Percentiles rank a stretch among this genome's conserved stretches.
Evolutionary conservation across 2,888 invertebrate species (phyloP).

Genomic region (Eilema caniola): DNA sequence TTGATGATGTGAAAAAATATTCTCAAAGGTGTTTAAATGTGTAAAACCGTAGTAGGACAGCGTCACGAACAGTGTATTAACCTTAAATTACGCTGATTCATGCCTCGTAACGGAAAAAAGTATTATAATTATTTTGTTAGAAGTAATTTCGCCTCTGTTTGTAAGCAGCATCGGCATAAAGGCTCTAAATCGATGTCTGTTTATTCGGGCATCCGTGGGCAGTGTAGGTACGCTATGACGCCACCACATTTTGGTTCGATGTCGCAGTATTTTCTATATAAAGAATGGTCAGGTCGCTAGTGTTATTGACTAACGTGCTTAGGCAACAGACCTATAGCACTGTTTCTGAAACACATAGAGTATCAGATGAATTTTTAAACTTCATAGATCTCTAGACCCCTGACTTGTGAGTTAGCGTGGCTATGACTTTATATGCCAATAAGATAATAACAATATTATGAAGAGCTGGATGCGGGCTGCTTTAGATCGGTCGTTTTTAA

Average conservation of each 20-base stretch:
- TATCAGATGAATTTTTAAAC: not conserved
- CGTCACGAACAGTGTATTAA: not conserved
- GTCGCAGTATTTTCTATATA: not conserved
- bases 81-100: not conserved
- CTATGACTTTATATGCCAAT: not conserved
- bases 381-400: not conserved
- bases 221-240: constrained; percentile 3
- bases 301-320: not conserved
- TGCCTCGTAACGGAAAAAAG: constrained; percentile 1
- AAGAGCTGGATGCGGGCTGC: no score
- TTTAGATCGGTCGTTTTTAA: no score
- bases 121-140: not conserved
- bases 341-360: not conserved
- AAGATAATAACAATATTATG: not conserved
- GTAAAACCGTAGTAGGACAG: not conserved
- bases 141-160: not conserved
- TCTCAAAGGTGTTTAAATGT: not conserved
- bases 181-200: not conserved
- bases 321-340: not conserved
- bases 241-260: not conserved
- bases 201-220: not conserved
- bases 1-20: not conserved
- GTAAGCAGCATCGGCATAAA: not conserved
- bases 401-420: not conserved
- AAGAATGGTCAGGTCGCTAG: constrained; percentile 5